Evolutionary conservation across 2,888 invertebrate species (phyloP), one percentile per base, ranked within the genome.

Genomic region (Rosalia funebris): DNA sequence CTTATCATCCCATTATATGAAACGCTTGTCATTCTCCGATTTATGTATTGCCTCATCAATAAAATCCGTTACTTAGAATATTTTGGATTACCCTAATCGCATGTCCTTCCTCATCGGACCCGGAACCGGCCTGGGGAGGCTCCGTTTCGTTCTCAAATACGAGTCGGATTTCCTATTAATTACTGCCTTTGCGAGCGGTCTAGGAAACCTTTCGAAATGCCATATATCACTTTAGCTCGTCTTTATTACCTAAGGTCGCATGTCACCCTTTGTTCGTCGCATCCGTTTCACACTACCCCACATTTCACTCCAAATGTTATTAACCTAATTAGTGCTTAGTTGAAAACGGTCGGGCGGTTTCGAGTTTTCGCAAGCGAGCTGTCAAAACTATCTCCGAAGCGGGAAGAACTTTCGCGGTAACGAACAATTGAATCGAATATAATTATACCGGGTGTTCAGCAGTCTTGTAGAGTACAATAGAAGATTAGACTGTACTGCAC

Each of bases 121-220:
- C 50, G 50, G 41, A 52, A 52, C 39, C 32, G 31, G 41, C n/a
- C 39, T 37, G 20, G 37, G 12, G n/a, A 12, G 11, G 37, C 41
- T 52, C 52, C 31, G 41, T 25, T 39, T 41, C 25, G 25, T 39
- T 52, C 41, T 17, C 25, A 10, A 37, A 34, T 15, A 9, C 14
- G 50, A 37, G 14, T 50, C 20, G 39, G 15, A 20, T 52, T 52
- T 15, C 25, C 41, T 39, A 52, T 52, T 41, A 52, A 52, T 52
- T 52, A 52, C 41, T 52, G 41, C 52, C 39, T 41, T 7, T 41
- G 11, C 39, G 52, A 31, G 31, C 52, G 31, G 39, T 52, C 31
- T 7, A 16, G 52, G 52, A 41, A 31, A 20, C 37, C 50, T 47
- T 32, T 47, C 47, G 32, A 17, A 47, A 34, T 15, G 17, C 37